Conservation (phyloP, 2,888 invertebrate genomes). For the Ommatoiulus sabulosus region DNA sequence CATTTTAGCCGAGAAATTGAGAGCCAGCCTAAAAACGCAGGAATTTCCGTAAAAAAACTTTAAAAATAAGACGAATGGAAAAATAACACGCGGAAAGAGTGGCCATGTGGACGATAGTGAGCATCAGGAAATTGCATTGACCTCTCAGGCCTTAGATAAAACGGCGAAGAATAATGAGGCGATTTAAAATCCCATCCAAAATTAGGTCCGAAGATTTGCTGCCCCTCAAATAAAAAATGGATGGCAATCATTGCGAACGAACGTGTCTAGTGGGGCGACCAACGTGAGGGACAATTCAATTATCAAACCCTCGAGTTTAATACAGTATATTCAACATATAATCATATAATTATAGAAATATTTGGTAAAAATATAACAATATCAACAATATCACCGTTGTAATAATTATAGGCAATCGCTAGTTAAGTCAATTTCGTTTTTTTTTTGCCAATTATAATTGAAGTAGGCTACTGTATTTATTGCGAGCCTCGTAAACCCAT, state of each 20-base stretch:
- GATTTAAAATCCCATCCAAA: background rate
- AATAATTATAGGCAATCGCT: too few relatives aligned
- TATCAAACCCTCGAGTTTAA: too few relatives aligned
- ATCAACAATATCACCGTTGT: too few relatives aligned
- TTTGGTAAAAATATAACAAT: too few relatives aligned
- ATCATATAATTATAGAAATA: too few relatives aligned
- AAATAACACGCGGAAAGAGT: background rate
- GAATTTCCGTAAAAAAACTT: background rate
- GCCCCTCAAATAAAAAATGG: background rate
- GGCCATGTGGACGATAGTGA: background rate
- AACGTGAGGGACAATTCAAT: too few relatives aligned
- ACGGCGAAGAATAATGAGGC: background rate
- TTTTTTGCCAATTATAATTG: too few relatives aligned
- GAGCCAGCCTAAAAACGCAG: background rate
- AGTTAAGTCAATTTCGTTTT: too few relatives aligned
- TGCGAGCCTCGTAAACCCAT: too few relatives aligned
- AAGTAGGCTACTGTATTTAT: too few relatives aligned
- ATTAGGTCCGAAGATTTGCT: background rate
- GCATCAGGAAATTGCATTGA: background rate
- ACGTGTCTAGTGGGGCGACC: background rate
- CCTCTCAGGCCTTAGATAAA: background rate
- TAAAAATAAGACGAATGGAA: constrained; percentile 6
- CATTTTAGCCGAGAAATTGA: background rate
- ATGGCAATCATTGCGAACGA: background rate
- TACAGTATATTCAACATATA: too few relatives aligned